Evolutionary conservation across 2,113 vertebrate genomes (phyloP).

Genomic region (Apus apus): DNA sequence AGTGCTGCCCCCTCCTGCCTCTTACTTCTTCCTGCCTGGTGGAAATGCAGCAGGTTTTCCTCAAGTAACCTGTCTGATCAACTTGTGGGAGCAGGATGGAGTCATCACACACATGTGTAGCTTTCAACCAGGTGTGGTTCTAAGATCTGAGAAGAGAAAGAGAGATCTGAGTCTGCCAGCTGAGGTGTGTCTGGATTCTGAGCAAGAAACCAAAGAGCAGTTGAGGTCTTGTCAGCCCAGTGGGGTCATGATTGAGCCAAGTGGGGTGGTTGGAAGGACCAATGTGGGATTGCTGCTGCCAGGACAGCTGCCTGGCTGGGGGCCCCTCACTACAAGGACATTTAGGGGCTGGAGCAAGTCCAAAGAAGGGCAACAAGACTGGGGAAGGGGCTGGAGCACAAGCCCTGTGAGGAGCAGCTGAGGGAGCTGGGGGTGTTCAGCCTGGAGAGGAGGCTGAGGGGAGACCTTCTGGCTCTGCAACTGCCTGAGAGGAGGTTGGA

Average conservation of each 20-base stretch:
- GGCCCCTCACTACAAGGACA: no score
- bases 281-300: not conserved
- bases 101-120: rapidly evolving
- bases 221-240: rapidly evolving
- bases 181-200: not conserved
- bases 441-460: no score
- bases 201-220: not conserved
- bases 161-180: not conserved
- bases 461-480: no score
- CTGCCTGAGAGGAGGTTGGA: no score
- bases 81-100: not conserved
- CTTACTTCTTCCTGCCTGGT: rapidly evolving
- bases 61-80: not conserved
- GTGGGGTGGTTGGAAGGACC: not conserved
- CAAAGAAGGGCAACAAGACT: no score
- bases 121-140: not conserved
- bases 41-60: not conserved
- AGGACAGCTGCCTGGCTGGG: not conserved
- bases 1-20: not conserved
- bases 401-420: no score
- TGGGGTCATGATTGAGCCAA: rapidly evolving
- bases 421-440: no score
- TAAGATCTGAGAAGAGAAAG: not conserved
- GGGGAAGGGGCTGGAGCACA: no score
- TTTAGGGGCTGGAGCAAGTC: no score